A percentile compares a stretch with the other conserved stretches of the same genome.
phyloP scores from a whole-genome alignment of 37 sponge, comb jelly and placozoan species.

The Beroe ovata region DNA sequence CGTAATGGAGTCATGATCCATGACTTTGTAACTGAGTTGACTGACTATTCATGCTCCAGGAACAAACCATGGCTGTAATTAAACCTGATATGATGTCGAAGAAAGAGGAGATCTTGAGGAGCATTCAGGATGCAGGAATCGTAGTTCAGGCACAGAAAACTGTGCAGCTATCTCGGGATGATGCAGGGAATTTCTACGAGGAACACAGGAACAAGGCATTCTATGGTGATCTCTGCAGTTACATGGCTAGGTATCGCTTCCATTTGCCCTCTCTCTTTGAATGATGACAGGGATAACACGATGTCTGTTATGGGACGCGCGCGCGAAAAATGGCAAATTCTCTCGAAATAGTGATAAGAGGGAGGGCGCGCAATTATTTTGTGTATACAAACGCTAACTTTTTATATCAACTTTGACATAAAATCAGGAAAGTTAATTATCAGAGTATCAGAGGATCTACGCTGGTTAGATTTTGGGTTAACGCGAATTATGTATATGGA shows the following conservation, averaged over 20 bases:
- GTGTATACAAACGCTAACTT: neutral
- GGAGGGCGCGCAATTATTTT: neutral
- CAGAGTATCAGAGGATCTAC: too few relatives aligned
- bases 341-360: too few relatives aligned
- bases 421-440: too few relatives aligned
- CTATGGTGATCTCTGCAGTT: conserved; percentile 53
- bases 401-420: neutral
- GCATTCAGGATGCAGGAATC: conserved; percentile 49
- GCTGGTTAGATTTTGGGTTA: too few relatives aligned
- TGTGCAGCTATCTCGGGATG: conserved; percentile 21
- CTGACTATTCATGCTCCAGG: neutral
- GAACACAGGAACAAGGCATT: conserved; percentile 55
- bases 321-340: too few relatives aligned
- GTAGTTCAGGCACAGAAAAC: conserved; percentile 57
- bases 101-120: conserved; percentile 31
- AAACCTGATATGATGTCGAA: conserved; percentile 33
- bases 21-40: too few relatives aligned
- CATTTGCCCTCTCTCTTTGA: too few relatives aligned
- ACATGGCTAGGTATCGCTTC: conserved; percentile 65
- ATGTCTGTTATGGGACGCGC: too few relatives aligned
- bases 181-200: conserved; percentile 27
- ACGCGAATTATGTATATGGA: too few relatives aligned
- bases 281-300: too few relatives aligned
- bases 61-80: conserved; percentile 48
- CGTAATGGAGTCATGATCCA: too few relatives aligned